Percentiles rank a stretch among this genome's conserved stretches.
Evolutionary conservation across 2,888 invertebrate genomes (phyloP).

Genomic region (Idaea straminata): DNA sequence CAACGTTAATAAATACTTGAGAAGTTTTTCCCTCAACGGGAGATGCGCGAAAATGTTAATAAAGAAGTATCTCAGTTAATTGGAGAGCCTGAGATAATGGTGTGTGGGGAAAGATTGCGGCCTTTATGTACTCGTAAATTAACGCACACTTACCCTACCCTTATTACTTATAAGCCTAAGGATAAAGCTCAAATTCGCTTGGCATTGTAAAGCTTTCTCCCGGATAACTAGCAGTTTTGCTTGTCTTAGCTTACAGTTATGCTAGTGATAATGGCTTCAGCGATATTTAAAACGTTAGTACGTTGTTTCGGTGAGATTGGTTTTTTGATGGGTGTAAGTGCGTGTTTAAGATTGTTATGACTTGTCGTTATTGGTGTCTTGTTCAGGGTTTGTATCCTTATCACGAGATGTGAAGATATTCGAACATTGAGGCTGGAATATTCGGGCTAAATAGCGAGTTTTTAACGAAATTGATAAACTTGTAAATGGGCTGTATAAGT

Average conservation of each 20-base stretch:
- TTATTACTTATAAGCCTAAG: background rate
- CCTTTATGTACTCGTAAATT: slow-evolving; percentile 55
- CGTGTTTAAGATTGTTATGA: background rate
- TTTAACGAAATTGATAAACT: no score
- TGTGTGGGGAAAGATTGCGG: slow-evolving; percentile 54
- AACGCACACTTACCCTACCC: slow-evolving; percentile 18
- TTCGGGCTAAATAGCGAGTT: background rate
- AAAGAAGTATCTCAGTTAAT: slow-evolving; percentile 54
- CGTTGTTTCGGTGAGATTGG: background rate
- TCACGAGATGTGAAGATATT: background rate
- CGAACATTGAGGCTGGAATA: background rate
- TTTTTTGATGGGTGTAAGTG: background rate
- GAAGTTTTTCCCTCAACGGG: slow-evolving; percentile 11
- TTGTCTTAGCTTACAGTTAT: background rate
- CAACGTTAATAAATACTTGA: slow-evolving; percentile 7
- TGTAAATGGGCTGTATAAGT: no score
- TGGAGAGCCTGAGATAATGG: slow-evolving; percentile 50
- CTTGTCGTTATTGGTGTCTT: background rate
- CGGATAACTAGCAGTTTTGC: slow-evolving; percentile 6
- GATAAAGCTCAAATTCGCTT: background rate
- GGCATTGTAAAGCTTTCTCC: background rate
- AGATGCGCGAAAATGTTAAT: slow-evolving; percentile 38
- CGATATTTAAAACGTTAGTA: background rate
- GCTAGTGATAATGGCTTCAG: background rate
- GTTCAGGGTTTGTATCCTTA: background rate